Conservation (phyloP, 2,113 vertebrate species). For the Gopherus flavomarginatus region DNA sequence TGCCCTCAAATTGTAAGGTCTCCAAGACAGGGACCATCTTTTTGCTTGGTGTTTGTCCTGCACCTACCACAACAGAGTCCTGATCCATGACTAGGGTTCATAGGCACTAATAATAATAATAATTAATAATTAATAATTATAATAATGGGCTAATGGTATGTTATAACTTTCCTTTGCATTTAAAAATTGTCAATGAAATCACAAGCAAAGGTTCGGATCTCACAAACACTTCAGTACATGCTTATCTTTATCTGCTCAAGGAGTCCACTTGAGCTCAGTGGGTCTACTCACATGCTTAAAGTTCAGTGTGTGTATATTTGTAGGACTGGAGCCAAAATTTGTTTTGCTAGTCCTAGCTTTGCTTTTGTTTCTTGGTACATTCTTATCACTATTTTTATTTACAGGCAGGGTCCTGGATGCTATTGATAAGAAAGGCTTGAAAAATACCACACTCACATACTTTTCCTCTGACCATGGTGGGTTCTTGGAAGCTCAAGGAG, state of each 20-base stretch:
- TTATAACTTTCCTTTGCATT: neutral
- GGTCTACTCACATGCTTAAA: neutral
- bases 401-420: conserved; percentile 84
- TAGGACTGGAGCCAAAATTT: neutral
- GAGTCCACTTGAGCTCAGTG: neutral
- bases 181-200: neutral
- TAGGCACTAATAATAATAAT: neutral
- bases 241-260: neutral
- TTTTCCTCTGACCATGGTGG: conserved; percentile 94
- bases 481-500: conserved; percentile 80
- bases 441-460: conserved; percentile 85
- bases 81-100: neutral
- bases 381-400: neutral
- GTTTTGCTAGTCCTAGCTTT: fast-evolving
- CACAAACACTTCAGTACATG: neutral
- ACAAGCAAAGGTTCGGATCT: neutral
- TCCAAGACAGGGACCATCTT: fast-evolving
- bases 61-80: neutral
- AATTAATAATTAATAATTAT: neutral
- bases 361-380: neutral
- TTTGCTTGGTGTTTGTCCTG: neutral
- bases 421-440: conserved; percentile 82
- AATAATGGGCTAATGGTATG: neutral
- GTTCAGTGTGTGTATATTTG: neutral
- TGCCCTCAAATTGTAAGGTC: neutral